Evolutionary conservation across 1,140 invertebrate genomes (phyloP).

Genomic region (Drosophila sproati): DNA sequence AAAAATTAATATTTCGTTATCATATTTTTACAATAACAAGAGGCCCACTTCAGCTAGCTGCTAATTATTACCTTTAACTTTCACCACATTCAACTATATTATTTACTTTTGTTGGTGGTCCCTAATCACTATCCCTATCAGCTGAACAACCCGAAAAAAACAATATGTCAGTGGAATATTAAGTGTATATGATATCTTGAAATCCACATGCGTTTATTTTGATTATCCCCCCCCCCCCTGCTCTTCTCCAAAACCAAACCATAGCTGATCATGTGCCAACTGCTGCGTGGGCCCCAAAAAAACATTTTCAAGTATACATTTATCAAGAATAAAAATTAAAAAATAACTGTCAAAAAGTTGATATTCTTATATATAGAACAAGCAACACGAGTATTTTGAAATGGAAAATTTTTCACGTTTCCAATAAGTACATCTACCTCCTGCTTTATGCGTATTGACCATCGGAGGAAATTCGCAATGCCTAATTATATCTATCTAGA

Average conservation of each 20-base stretch:
- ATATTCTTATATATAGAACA: slow-evolving; percentile 14
- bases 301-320: slow-evolving; percentile 33
- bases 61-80: not conserved
- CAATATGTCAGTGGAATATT: slow-evolving; percentile 14
- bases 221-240: slow-evolving; percentile 3
- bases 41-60: slow-evolving; percentile 4
- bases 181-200: slow-evolving; percentile 26
- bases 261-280: slow-evolving; percentile 65
- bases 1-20: slow-evolving; percentile 2
- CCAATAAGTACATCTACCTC: slow-evolving; percentile 13
- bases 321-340: slow-evolving; percentile 10
- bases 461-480: slow-evolving; percentile 17
- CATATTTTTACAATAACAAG: slow-evolving; percentile 17
- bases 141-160: slow-evolving; percentile 13
- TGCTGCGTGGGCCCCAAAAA: slow-evolving; percentile 36
- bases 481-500: not conserved
- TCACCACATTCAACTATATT: not conserved
- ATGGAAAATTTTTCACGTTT: slow-evolving; percentile 42
- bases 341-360: slow-evolving; percentile 14
- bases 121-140: slow-evolving; percentile 45
- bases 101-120: not conserved
- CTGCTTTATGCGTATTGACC: slow-evolving; percentile 12
- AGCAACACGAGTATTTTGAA: slow-evolving; percentile 27
- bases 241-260: not conserved
- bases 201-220: slow-evolving; percentile 29